These are phyloP conservation scores for Stegana nigrithorax DNA, from an alignment of 2,888 invertebrate species.

Conservation along the genomic window DNA sequence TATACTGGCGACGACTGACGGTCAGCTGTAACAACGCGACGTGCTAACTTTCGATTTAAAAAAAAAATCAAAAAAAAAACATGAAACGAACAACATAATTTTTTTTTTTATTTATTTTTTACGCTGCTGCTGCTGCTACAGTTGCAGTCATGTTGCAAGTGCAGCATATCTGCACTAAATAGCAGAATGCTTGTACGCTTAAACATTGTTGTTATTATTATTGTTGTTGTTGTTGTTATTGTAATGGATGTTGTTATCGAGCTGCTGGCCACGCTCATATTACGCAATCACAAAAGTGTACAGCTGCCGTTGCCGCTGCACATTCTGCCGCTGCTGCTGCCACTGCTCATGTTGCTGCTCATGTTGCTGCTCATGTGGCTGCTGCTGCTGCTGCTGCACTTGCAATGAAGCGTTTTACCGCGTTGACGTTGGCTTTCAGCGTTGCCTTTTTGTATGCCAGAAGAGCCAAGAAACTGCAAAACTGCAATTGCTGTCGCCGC, in stretches of 20 bases:
- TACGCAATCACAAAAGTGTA: constrained; percentile 2
- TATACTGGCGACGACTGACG: too few relatives aligned
- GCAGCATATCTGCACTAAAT: constrained; percentile 20
- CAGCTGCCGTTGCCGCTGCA: background rate
- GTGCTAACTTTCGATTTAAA: constrained; percentile 3
- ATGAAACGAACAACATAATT: too few relatives aligned
- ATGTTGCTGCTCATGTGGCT: background rate
- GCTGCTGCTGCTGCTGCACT: constrained; percentile 10
- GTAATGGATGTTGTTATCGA: too few relatives aligned
- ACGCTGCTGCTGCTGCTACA: background rate
- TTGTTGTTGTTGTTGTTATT: constrained; percentile 2
- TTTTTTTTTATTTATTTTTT: too few relatives aligned
- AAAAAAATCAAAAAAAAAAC: too few relatives aligned
- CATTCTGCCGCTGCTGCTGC: background rate
- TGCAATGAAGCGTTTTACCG: constrained; percentile 46
- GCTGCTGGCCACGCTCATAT: constrained; percentile 1
- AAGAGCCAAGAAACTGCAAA: constrained; percentile 23
- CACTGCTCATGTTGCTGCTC: constrained; percentile 5
- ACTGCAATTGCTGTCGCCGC: constrained; percentile 26
- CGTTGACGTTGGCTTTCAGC: constrained; percentile 48
- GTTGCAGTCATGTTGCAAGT: constrained; percentile 32
- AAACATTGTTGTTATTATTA: background rate
- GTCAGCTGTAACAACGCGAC: background rate
- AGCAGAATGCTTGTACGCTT: background rate
- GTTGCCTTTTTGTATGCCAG: constrained; percentile 28